Base-by-base conservation (phyloP, 2,888 invertebrate genomes). In the Eupithecia subumbrata region DNA sequence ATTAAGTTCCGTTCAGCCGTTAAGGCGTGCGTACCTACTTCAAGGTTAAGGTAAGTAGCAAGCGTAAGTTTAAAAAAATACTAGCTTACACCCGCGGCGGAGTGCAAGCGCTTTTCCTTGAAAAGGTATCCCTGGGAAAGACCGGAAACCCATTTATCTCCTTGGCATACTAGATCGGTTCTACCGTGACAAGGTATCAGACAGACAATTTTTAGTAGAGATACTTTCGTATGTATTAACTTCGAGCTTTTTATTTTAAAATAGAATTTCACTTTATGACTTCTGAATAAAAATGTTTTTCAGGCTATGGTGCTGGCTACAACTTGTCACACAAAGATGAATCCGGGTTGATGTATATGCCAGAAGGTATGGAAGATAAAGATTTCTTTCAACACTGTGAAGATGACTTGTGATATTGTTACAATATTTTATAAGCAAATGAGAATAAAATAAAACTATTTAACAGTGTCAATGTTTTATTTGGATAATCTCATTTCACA, bases 261-360 rank as follows among this genome's bases (percentile, higher is more conserved):
- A 40, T 48, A 9, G 9, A 52, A n/a, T n/a, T 52, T 3, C 52
- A 52, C n/a, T 52, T 52, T 52, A n/a, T 52, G 52, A n/a, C n/a
- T 52, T 52, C 2, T 52, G 9, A 52, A 52, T 45, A 30, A 63
- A 63, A 30, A 18, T 64, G 2, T 64, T 9, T 64, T 30, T 34
- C 87, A 97, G 97, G 96, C 71, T 97, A 96, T 86, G 96, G 96
- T 25, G 94, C 93, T 85, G 96, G 95, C 16, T 96, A 96, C 82
- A 96, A 96, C 84, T 90, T 93, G 82, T 83, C 86, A 56, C 93
- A 96, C 75, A 95, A 95, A 83, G 94, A 95, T 45, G 90, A 93
- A 68, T 96, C 96, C 8, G 95, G 95, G 70, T 87, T 96, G 22
- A 91, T 89, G 56, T 97, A 96, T 85, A 95, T 97, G 96, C 97